Evolutionary conservation across 2,888 invertebrate genomes (phyloP).

Genomic region (Cecidostiba fungosa): DNA sequence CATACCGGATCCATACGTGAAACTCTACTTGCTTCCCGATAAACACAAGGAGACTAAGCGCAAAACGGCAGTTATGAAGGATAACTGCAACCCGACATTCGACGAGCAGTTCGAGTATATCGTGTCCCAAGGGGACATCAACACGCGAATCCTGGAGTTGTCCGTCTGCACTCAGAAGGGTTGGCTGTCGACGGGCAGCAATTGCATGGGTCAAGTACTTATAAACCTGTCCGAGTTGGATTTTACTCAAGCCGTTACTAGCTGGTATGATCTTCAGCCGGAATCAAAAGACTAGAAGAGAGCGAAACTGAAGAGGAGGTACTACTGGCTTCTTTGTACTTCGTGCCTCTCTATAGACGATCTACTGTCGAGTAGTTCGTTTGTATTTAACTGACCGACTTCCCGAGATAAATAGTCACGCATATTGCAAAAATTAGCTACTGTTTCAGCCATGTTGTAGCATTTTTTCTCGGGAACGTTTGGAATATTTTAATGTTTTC

Average conservation of each 20-base stretch:
- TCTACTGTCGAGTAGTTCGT: constrained; percentile 13
- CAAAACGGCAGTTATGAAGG: constrained; percentile 92
- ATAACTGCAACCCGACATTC: constrained; percentile 94
- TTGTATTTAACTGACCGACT: background rate
- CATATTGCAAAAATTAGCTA: background rate
- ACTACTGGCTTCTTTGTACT: constrained; percentile 28
- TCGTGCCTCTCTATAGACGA: constrained; percentile 30
- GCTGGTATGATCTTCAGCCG: constrained; percentile 88
- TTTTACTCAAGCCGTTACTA: constrained; percentile 85
- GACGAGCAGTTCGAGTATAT: constrained; percentile 96
- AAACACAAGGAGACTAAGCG: constrained; percentile 92
- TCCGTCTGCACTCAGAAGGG: constrained; percentile 95
- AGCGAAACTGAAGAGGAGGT: constrained; percentile 59
- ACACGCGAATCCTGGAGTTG: constrained; percentile 89
- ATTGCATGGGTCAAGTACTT: constrained; percentile 91
- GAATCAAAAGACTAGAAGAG: constrained; percentile 79
- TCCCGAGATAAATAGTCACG: background rate
- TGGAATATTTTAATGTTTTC: background rate
- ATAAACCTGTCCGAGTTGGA: constrained; percentile 86
- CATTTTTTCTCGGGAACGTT: background rate
- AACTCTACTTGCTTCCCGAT: constrained; percentile 92
- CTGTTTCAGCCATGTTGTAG: background rate
- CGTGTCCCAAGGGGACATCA: constrained; percentile 90
- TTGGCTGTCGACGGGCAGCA: constrained; percentile 89
- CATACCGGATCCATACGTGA: constrained; percentile 95